Percentiles rank a stretch among this genome's conserved stretches.
Conservation (phyloP, 2,113 vertebrate genomes). For the Eretmochelys imbricata region DNA sequence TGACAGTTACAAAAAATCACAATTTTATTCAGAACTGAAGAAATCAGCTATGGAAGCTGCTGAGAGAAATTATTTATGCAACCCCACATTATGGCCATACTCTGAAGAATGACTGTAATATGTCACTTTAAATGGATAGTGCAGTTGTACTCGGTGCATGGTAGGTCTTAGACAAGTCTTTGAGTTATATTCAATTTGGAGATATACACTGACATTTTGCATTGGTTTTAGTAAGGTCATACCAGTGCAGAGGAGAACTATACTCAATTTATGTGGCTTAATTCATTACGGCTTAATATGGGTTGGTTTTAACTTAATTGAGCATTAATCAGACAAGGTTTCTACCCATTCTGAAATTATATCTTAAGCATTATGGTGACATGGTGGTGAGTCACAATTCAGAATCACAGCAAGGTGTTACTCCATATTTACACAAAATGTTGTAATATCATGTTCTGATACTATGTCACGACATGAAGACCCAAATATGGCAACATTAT, state of each 20-base stretch:
- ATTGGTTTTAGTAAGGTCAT: background rate
- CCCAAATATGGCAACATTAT: background rate
- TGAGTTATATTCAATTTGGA: background rate
- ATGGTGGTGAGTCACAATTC: background rate
- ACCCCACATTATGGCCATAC: background rate
- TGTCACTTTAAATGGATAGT: background rate
- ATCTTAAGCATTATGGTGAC: background rate
- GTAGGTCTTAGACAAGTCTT: background rate
- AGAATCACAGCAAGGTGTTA: background rate
- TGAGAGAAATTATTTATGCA: background rate
- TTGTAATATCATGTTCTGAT: background rate
- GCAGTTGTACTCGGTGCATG: background rate
- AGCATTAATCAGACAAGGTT: background rate
- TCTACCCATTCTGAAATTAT: background rate
- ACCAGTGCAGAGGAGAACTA: background rate
- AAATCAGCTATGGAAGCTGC: background rate
- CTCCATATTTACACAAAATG: background rate
- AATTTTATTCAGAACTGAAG: background rate
- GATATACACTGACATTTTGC: background rate
- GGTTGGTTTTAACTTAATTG: background rate
- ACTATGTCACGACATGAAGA: background rate
- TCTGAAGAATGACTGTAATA: background rate
- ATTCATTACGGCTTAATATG: background rate
- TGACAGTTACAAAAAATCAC: background rate
- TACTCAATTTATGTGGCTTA: background rate